A percentile compares a stretch with the other conserved stretches of the same genome.
These are phyloP conservation scores for Agonopterix alstromeriana DNA, from an alignment of 2,888 invertebrate species.

Conservation along the genomic window DNA sequence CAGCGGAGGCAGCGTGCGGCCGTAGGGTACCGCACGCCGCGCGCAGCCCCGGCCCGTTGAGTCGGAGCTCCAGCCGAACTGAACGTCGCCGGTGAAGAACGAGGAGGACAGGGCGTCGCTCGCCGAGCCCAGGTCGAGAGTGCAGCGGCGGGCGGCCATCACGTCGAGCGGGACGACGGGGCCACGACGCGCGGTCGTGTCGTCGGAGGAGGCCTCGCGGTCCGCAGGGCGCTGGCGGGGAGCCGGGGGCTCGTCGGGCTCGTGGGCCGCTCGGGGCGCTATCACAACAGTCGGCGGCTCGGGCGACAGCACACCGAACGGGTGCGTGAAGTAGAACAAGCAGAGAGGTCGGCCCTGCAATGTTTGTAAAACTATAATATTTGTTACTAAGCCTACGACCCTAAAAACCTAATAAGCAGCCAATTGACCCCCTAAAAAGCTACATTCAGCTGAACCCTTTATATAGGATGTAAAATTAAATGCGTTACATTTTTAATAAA, in stretches of 20 bases:
- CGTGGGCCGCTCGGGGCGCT: conserved; percentile 32
- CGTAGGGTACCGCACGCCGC: conserved; percentile 37
- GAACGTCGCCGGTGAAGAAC: conserved; percentile 47
- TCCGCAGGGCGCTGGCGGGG: conserved; percentile 35
- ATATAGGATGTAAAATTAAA: no score
- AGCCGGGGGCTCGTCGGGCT: conserved; percentile 20
- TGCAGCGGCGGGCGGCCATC: conserved; percentile 16
- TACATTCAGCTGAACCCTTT: no score
- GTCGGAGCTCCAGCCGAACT: conserved; percentile 40
- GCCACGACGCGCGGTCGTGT: conserved; percentile 9
- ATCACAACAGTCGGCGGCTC: conserved; percentile 47
- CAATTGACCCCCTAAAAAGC: no score
- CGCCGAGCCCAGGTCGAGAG: conserved; percentile 15
- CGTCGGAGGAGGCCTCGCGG: conserved; percentile 29
- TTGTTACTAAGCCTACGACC: no score
- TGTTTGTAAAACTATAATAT: background rate
- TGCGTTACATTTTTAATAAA: no score
- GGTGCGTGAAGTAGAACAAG: conserved; percentile 75
- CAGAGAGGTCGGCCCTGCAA: conserved; percentile 67
- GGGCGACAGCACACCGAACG: conserved; percentile 72
- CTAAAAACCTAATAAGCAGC: no score
- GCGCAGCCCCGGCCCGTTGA: conserved; percentile 24
- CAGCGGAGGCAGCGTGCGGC: conserved; percentile 50
- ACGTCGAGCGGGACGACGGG: conserved; percentile 1
- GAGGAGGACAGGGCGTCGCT: conserved; percentile 42